Base-by-base conservation (phyloP, 1,140 invertebrate species). In the Mamestra configurata region DNA sequence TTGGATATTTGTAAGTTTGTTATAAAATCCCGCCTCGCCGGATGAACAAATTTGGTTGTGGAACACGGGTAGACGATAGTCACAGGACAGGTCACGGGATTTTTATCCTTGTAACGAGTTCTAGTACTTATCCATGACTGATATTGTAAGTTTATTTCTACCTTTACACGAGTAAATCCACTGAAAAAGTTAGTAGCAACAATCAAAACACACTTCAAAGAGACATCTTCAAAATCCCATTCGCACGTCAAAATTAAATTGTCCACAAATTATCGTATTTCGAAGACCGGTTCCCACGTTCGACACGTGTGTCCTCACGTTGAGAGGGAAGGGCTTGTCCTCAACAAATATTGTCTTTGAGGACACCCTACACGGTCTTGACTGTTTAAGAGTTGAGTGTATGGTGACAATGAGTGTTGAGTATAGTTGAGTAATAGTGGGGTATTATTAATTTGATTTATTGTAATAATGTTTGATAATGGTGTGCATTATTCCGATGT, bases 281-380 rank as follows among this genome's bases (percentile, higher is more conserved):
- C 86, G 82, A 43, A 86, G 79, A 70, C 81, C 78, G 84, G 89
- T 93, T 89, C 92, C 92, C 91, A 92, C 91, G 89, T 83, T 87
- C 88, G 88, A 86, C 91, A 93, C 91, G 91, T 92, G 92, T 90
- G 75, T 84, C 82, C 71, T 82, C 76, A 59, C 84, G 81, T 77
- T 72, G 84, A 89, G 86, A 88, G 86, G 86, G 86, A 85, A 87
- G 87, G 88, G 86, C 81, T 79, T 90, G 89, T 91, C 89, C 90
- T 92, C 87, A 86, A 87, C 91, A 91, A 93, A 93, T 92, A 93
- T 93, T 93, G 91, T 93, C 90, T 89, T 90, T 92, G 90, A 93
- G 92, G 92, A 90, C 90, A 86, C 89, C 83, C 85, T 85, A 86
- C 78, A 82, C 78, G 73, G 79, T 83, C 86, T 89, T 88, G 88